Percentiles rank a stretch among this genome's conserved stretches.
Conservation (phyloP, 2,797 vertebrate genomes). For the Aselliscus stoliczkanus region DNA sequence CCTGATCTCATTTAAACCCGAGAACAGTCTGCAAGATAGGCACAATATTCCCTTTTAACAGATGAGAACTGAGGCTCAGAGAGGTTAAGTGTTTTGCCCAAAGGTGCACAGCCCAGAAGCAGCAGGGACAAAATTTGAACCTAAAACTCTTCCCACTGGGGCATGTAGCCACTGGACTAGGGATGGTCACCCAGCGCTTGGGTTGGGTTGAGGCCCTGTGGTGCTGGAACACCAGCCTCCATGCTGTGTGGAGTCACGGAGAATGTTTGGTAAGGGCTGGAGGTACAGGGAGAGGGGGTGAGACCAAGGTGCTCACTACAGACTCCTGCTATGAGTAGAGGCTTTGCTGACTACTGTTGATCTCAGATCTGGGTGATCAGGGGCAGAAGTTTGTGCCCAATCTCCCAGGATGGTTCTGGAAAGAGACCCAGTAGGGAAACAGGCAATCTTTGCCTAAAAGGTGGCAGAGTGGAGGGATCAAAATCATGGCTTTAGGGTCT, state of each 20-base stretch:
- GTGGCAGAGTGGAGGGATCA: not conserved
- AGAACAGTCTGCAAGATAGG: not conserved
- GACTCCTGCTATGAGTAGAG: not conserved
- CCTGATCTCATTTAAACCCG: not conserved
- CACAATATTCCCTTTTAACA: not conserved
- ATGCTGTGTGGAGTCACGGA: not conserved
- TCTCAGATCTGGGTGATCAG: not conserved
- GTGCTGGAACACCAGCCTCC: not conserved
- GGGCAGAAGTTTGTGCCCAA: not conserved
- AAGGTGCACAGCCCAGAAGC: not conserved
- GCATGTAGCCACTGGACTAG: not conserved
- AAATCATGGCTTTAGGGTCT: not conserved
- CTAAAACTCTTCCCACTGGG: not conserved
- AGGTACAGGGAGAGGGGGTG: not conserved
- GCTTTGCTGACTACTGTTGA: not conserved
- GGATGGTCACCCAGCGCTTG: not conserved
- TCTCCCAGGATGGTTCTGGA: not conserved
- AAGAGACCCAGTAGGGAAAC: not conserved
- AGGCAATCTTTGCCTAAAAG: not conserved
- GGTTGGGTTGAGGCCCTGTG: not conserved
- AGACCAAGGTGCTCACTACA: rapidly evolving
- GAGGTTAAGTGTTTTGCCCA: not conserved
- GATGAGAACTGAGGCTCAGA: not conserved
- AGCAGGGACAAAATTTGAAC: not conserved
- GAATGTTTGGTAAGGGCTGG: not conserved